Conservation (phyloP, 2,113 vertebrate species). For the Salminus brasiliensis region DNA sequence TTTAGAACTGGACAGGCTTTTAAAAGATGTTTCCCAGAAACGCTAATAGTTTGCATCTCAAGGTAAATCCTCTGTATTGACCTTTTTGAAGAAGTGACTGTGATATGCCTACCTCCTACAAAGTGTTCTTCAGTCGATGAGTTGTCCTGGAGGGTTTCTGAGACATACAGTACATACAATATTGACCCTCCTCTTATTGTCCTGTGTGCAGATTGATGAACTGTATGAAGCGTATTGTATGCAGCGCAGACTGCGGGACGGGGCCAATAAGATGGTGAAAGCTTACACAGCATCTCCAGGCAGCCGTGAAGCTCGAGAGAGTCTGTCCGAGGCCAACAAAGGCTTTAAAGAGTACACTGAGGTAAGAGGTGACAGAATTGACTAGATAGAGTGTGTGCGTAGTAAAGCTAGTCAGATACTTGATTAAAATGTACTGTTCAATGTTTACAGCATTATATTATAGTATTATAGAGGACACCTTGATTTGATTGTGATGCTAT, state of each 20-base stretch:
- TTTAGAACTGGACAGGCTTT: too few species aligned
- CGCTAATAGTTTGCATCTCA: too few species aligned
- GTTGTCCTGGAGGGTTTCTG: not conserved
- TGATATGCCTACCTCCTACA: too few species aligned
- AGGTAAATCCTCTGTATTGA: too few species aligned
- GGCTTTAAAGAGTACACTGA: constrained; percentile 96
- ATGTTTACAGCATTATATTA: too few species aligned
- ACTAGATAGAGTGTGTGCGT: not conserved
- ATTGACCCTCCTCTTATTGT: not conserved
- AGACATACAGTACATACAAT: not conserved
- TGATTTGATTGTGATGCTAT: too few species aligned
- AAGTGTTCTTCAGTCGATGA: too few species aligned
- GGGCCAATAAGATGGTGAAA: constrained; percentile 95
- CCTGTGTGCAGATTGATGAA: constrained; percentile 86
- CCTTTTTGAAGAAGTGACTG: too few species aligned
- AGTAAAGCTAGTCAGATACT: not conserved
- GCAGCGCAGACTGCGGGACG: constrained; percentile 89
- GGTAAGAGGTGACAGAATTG: constrained; percentile 68
- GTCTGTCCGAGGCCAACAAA: constrained; percentile 89
- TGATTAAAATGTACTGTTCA: too few species aligned
- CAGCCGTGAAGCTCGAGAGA: constrained; percentile 90
- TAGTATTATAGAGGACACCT: too few species aligned
- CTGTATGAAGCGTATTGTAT: constrained; percentile 95
- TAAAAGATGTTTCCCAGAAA: too few species aligned
- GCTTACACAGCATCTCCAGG: constrained; percentile 85